A percentile compares a stretch with the other conserved stretches of the same genome.
These are phyloP conservation scores for Ambastaia sidthimunki DNA, from an alignment of 2,797 vertebrate genomes.

Conservation along the genomic window DNA sequence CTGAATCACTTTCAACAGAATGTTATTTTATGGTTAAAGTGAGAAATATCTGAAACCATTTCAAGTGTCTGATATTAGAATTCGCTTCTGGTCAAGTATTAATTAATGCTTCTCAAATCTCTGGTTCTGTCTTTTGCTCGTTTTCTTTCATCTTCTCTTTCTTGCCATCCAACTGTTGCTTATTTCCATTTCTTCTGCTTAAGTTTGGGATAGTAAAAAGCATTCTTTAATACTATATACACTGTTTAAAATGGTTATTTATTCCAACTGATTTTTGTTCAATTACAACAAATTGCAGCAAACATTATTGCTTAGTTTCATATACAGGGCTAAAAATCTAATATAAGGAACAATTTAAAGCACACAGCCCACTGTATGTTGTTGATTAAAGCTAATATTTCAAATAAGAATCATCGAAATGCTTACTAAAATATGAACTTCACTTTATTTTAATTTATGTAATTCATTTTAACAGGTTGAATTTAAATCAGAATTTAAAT, in stretches of 20 bases:
- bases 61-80: conserved; percentile 35
- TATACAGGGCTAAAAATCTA: background rate
- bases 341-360: background rate
- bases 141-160: conserved; percentile 72
- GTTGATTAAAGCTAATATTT: no score
- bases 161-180: conserved; percentile 78
- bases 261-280: conserved; percentile 54
- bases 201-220: conserved; percentile 51
- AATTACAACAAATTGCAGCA: no score
- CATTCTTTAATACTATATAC: conserved; percentile 64
- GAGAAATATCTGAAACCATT: conserved; percentile 45
- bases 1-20: conserved; percentile 16
- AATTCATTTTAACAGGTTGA: no score
- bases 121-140: conserved; percentile 69
- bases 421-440: no score
- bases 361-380: background rate
- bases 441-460: no score
- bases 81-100: conserved; percentile 63
- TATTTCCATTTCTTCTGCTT: conserved; percentile 72
- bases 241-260: conserved; percentile 64
- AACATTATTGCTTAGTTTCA: no score
- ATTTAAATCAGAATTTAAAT: no score
- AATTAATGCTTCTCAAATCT: conserved; percentile 68
- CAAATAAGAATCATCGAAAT: no score
- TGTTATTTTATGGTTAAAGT: conserved; percentile 37